Evolutionary conservation across 2,888 invertebrate species (phyloP), one percentile per base, ranked within the genome.

Genomic region (Nomada ferruginata): DNA sequence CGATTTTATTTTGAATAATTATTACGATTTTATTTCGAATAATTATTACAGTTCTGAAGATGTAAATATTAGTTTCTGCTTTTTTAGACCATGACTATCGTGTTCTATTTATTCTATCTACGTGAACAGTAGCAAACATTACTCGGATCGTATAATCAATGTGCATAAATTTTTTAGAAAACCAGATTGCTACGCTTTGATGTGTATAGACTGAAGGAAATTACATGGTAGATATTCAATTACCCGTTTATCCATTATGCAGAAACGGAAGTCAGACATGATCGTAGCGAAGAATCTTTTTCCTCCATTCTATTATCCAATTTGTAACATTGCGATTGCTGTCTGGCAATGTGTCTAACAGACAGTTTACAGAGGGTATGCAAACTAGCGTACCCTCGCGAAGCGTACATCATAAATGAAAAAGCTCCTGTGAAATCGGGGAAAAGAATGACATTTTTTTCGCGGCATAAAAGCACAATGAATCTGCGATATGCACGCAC

Each of bases 141-240:
- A 11, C 29, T 20, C 9, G 9, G 23, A 52, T 13, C n/a, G 7
- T 15, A 74, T 15, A 13, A 47, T 29, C 52, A 26, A 36, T 23
- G 15, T 2, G 18, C 29, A 11, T 59, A 44, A 60, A 76, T 52
- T 13, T 63, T 36, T 44, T 5, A 36, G 55, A 23, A n/a, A 29
- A 44, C 4, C 23, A n/a, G 26, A 70, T 57, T 64, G 23, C 36
- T 5, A 10, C 20, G 15, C 18, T 18, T 29, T 20, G n/a, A 57
- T 63, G 5, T 26, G 3, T n/a, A 18, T 7, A 36, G 36, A 36
- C 36, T 36, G 36, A 7, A 36, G 23, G 74, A 80, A 74, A 82
- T 82, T 80, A 61, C 50, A 53, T 5, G 52, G 47, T 36, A 23
- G 15, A 18, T 26, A 61, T 83, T 76, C 79, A 76, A 82, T 79